Evolutionary conservation across 2,888 invertebrate genomes (phyloP), one percentile per base, ranked within the genome.

Genomic region (Cacoxenus indagator): DNA sequence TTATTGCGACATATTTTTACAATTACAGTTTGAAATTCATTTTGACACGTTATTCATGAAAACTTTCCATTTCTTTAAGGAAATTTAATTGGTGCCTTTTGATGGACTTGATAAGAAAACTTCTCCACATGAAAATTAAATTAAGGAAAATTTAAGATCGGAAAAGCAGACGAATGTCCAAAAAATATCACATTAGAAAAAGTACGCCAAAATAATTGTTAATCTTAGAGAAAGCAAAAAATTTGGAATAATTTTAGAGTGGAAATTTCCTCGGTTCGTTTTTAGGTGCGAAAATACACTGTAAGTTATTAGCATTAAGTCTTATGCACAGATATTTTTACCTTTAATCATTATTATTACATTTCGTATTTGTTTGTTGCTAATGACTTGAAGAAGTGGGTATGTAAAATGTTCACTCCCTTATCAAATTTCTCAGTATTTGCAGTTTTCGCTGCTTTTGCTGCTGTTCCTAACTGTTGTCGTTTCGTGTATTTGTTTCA

Each of bases 21-120:
- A 78, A 78, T 78, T 82, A 82, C 75, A 77, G 82, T 27, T 57
- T 57, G 17, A 57, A 57, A 57, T 57, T 29, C 26, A 57, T 29
- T 54, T 57, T 55, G 37, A 37, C 37, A 37, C 37, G 14, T n/a
- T n/a, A n/a, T n/a, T n/a, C n/a, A n/a, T n/a, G n/a, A n/a, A n/a
- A n/a, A n/a, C n/a, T n/a, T n/a, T n/a, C n/a, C n/a, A n/a, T n/a
- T n/a, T n/a, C n/a, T n/a, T n/a, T n/a, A n/a, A n/a, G n/a, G n/a
- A n/a, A n/a, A n/a, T n/a, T n/a, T n/a, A n/a, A n/a, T n/a, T n/a
- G n/a, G n/a, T n/a, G n/a, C n/a, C n/a, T n/a, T n/a, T n/a, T n/a
- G n/a, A n/a, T n/a, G n/a, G n/a, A n/a, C n/a, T n/a, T n/a, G n/a
- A n/a, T n/a, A n/a, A n/a, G n/a, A n/a, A n/a, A n/a, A n/a, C n/a